phyloP scores from a whole-genome alignment of 2,113 vertebrate genomes.

The Reinhardtius hippoglossoides region DNA sequence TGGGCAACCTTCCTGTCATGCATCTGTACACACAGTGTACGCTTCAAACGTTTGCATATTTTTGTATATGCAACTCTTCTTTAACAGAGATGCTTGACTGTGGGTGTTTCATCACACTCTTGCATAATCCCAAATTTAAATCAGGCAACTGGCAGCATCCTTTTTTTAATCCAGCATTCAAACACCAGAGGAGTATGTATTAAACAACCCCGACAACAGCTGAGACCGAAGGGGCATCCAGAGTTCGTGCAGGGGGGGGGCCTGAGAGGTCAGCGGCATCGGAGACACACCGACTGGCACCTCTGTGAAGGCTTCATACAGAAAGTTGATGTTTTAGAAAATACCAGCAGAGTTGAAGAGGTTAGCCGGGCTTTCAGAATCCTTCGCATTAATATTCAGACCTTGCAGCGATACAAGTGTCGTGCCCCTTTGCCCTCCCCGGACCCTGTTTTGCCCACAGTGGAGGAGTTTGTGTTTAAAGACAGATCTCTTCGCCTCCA shows the following conservation, averaged over 20 bases:
- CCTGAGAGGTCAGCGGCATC: slow-evolving; percentile 20
- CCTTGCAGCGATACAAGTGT: background rate
- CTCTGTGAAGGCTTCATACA: no score
- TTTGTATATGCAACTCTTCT: background rate
- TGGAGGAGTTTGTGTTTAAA: slow-evolving; percentile 47
- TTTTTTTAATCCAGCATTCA: slow-evolving; percentile 17
- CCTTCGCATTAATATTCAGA: slow-evolving; percentile 56
- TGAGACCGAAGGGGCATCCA: slow-evolving; percentile 25
- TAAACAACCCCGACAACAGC: slow-evolving; percentile 2
- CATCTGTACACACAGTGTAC: background rate
- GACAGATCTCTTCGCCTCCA: slow-evolving; percentile 32
- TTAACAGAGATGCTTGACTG: background rate
- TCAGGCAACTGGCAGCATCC: background rate
- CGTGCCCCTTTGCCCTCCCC: slow-evolving; percentile 28
- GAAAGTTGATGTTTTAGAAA: slow-evolving; percentile 15
- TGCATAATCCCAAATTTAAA: background rate
- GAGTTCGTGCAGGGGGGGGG: background rate
- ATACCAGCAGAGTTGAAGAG: slow-evolving; percentile 19
- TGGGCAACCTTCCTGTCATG: no score
- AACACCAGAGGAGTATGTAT: background rate
- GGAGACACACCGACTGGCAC: no score
- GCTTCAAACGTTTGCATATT: background rate
- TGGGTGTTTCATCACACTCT: slow-evolving; percentile 4
- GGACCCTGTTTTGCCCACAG: slow-evolving; percentile 27
- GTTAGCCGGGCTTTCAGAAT: background rate